A percentile compares a stretch with the other conserved stretches of the same genome.
Conservation (phyloP, 2,888 invertebrate genomes). For the Amphipoea oculea region DNA sequence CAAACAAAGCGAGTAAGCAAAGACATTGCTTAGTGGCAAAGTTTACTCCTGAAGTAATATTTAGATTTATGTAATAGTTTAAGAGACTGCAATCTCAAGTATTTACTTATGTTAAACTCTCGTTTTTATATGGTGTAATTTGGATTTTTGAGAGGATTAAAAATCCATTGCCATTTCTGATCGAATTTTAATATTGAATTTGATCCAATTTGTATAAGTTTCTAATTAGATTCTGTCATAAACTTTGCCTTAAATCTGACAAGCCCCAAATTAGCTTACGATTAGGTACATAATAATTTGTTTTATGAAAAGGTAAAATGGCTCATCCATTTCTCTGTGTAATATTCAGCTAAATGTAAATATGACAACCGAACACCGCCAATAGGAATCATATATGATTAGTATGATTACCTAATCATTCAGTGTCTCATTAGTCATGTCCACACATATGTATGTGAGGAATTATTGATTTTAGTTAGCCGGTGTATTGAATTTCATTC, state of each 20-base stretch:
- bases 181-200: not conserved
- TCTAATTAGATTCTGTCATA: slow-evolving; percentile 11
- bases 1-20: slow-evolving; percentile 45
- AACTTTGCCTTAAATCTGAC: slow-evolving; percentile 15
- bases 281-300: not conserved
- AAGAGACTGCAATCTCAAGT: slow-evolving; percentile 33
- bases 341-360: slow-evolving; percentile 1
- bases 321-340: not conserved
- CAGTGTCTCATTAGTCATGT: slow-evolving; percentile 45
- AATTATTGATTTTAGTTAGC: slow-evolving; percentile 53
- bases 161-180: not conserved
- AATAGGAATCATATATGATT: slow-evolving; percentile 36
- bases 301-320: not conserved
- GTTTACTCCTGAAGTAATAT: slow-evolving; percentile 46
- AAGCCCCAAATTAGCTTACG: slow-evolving; percentile 14
- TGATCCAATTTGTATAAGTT: not conserved
- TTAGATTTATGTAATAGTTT: slow-evolving; percentile 41
- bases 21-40: slow-evolving; percentile 39
- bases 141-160: not conserved
- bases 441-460: slow-evolving; percentile 17
- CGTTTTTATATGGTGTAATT: not conserved
- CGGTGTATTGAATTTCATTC: slow-evolving; percentile 40
- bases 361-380: not conserved
- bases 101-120: slow-evolving; percentile 19
- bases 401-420: slow-evolving; percentile 55